Evolutionary conservation across 1,140 invertebrate genomes (phyloP).

Genomic region (Bombus difficillimus): DNA sequence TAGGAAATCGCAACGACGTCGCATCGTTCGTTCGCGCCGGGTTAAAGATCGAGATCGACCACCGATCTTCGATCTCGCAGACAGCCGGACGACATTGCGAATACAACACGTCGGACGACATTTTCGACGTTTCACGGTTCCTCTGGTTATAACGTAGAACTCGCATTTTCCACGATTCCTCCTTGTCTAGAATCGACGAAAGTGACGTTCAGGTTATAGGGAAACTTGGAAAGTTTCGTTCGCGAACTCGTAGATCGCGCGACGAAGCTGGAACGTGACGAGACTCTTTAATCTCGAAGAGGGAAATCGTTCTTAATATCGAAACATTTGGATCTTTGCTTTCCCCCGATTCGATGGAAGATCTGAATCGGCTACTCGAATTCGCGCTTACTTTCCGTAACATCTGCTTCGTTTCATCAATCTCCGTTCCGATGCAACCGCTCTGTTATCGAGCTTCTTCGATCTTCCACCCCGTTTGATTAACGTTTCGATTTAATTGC

Average conservation of each 20-base stretch:
- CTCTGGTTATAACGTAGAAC: not conserved
- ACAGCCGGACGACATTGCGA: constrained; percentile 51
- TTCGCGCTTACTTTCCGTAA: not conserved
- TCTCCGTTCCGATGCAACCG: not conserved
- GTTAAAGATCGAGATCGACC: constrained; percentile 21
- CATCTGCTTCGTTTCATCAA: constrained; percentile 24
- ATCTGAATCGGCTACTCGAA: not conserved
- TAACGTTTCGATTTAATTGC: not conserved
- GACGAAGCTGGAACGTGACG: not conserved
- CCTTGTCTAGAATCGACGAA: not conserved
- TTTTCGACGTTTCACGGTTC: constrained; percentile 1
- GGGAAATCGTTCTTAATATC: not conserved
- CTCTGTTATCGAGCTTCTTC: not conserved
- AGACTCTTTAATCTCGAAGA: not conserved
- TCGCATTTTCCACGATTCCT: not conserved
- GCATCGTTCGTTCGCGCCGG: not conserved
- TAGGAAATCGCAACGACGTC: not conserved
- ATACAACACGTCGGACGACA: constrained; percentile 26
- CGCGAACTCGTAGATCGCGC: too few species aligned
- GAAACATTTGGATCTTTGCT: too few species aligned
- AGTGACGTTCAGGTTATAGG: not conserved
- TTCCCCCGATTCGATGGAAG: not conserved
- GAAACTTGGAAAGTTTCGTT: not conserved
- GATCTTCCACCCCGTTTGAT: not conserved
- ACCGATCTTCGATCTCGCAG: constrained; percentile 47